phyloP scores from a whole-genome alignment of 2,888 invertebrate species.

The Hesperia comma region DNA sequence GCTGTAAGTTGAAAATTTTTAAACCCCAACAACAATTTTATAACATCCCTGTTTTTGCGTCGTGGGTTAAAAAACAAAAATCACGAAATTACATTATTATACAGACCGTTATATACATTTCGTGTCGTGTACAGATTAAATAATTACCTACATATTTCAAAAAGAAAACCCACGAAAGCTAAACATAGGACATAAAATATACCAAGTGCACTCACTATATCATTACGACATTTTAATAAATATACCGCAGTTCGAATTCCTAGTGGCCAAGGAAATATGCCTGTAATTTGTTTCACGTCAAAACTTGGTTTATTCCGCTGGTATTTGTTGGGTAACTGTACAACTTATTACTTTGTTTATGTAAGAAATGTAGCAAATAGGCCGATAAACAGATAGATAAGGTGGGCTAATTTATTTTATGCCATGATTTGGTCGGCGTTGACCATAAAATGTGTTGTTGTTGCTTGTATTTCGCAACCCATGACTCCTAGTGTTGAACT shows the following conservation, averaged over 20 bases:
- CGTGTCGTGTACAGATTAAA: too few species aligned
- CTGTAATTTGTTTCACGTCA: slow-evolving; percentile 14
- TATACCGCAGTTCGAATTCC: slow-evolving; percentile 10
- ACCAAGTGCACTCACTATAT: slow-evolving; percentile 7
- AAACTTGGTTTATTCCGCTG: slow-evolving; percentile 11
- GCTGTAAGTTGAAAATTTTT: too few species aligned
- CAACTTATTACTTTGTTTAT: not conserved
- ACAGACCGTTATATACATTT: too few species aligned
- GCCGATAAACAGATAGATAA: slow-evolving; percentile 3
- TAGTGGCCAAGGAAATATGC: slow-evolving; percentile 4
- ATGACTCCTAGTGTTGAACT: too few species aligned
- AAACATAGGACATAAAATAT: not conserved
- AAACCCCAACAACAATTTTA: too few species aligned
- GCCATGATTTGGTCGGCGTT: not conserved
- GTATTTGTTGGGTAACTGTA: slow-evolving; percentile 2
- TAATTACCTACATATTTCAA: too few species aligned
- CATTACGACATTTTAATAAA: slow-evolving; percentile 15
- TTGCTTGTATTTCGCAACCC: too few species aligned
- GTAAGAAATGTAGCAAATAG: not conserved
- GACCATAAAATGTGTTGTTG: not conserved
- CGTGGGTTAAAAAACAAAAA: too few species aligned
- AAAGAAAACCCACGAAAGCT: not conserved
- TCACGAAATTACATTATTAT: too few species aligned
- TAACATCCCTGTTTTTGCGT: too few species aligned
- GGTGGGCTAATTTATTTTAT: not conserved